Evolutionary conservation across 2,797 vertebrate species (phyloP).

Genomic region (Fistularia commersonii): DNA sequence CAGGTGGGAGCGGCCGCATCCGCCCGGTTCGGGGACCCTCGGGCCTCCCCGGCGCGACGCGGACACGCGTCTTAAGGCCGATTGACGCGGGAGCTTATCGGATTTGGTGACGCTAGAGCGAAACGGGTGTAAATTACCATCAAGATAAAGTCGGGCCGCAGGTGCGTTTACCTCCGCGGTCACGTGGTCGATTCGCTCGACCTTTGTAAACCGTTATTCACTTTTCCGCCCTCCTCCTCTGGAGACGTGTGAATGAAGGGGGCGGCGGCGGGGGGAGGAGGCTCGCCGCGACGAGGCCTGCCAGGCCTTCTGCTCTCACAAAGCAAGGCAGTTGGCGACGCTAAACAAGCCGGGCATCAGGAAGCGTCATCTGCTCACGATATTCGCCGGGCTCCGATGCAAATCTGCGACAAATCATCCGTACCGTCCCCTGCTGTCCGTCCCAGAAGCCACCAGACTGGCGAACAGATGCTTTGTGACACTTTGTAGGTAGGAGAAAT

Average conservation of each 20-base stretch:
- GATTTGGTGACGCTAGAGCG: slow-evolving; percentile 39
- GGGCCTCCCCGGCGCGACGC: slow-evolving; percentile 22
- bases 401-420: slow-evolving; percentile 69
- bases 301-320: slow-evolving; percentile 67
- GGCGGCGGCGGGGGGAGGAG: slow-evolving; percentile 17
- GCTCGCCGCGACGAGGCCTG: slow-evolving; percentile 46
- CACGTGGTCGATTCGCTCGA: slow-evolving; percentile 30
- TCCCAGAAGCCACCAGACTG: slow-evolving; percentile 58
- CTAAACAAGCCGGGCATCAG: slow-evolving; percentile 58
- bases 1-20: slow-evolving; percentile 66
- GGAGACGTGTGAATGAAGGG: slow-evolving; percentile 33
- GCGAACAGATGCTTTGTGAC: slow-evolving; percentile 55
- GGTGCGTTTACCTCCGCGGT: slow-evolving; percentile 42
- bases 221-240: slow-evolving; percentile 37
- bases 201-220: slow-evolving; percentile 48
- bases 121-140: slow-evolving; percentile 40
- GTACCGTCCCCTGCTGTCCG: slow-evolving; percentile 58
- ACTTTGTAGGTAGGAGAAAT: slow-evolving; percentile 53
- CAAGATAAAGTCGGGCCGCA: slow-evolving; percentile 57
- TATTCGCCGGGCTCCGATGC: slow-evolving; percentile 58
- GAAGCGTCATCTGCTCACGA: slow-evolving; percentile 67
- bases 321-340: slow-evolving; percentile 60
- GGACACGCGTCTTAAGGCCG: no score
- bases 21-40: slow-evolving; percentile 33
- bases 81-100: slow-evolving; percentile 34